A percentile compares a stretch with the other conserved stretches of the same genome.
phyloP scores from a whole-genome alignment of 1,140 invertebrate species.

The Uloborus diversus region DNA sequence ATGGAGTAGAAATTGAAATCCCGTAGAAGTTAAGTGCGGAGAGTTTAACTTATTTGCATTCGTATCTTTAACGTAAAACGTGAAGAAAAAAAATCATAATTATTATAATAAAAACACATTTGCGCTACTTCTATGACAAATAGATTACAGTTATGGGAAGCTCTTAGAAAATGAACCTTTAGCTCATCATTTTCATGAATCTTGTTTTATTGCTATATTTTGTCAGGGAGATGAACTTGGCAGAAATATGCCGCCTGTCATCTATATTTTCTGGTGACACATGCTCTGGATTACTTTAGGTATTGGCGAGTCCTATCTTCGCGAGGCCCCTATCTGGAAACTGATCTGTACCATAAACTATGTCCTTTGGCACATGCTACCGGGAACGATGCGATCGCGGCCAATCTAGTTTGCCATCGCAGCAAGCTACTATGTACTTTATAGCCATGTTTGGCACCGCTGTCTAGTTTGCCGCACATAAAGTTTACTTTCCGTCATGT shows the following conservation, averaged over 20 bases:
- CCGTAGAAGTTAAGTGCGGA: too few relatives aligned
- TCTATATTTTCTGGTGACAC: slow-evolving; percentile 24
- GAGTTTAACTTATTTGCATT: too few relatives aligned
- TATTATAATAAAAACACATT: too few relatives aligned
- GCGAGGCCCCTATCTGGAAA: slow-evolving; percentile 19
- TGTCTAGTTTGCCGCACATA: slow-evolving; percentile 32
- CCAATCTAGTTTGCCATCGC: slow-evolving; percentile 18
- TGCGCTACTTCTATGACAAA: too few relatives aligned
- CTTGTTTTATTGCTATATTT: too few relatives aligned
- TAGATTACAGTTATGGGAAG: too few relatives aligned
- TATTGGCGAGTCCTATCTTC: slow-evolving; percentile 19
- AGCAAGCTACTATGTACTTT: slow-evolving; percentile 11
- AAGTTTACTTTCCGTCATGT: slow-evolving; percentile 19
- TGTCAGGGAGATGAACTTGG: neutral
- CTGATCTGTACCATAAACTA: slow-evolving; percentile 37
- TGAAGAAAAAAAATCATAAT: too few relatives aligned
- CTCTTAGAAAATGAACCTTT: too few relatives aligned
- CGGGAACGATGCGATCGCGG: neutral
- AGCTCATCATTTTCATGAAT: too few relatives aligned
- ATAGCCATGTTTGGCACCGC: slow-evolving; percentile 36
- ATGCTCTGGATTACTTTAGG: slow-evolving; percentile 12
- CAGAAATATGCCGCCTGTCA: slow-evolving; percentile 18
- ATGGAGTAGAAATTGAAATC: too few relatives aligned
- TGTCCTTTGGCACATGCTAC: slow-evolving; percentile 28
- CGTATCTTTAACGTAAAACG: too few relatives aligned